Percentiles rank a stretch among this genome's conserved stretches.
These are phyloP conservation scores for Xiphophorus maculatus DNA, from an alignment of 2,113 vertebrate species.

Conservation along the genomic window DNA sequence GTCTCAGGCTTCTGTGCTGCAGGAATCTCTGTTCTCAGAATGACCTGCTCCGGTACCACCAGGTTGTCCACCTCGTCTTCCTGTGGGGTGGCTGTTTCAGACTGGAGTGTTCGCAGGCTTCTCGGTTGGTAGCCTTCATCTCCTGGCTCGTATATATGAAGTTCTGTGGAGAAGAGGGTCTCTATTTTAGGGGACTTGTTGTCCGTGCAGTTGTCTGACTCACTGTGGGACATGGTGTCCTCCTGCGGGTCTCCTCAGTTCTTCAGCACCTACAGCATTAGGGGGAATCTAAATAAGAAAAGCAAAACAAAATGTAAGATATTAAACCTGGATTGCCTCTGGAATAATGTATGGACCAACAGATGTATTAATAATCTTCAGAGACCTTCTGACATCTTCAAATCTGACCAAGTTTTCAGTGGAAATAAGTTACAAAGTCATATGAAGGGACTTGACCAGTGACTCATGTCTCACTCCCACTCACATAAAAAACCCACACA, in stretches of 20 bases:
- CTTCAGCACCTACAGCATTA: conserved; percentile 47
- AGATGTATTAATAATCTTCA: conserved; percentile 2
- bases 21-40: conserved; percentile 87
- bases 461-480: conserved; percentile 50
- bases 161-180: conserved; percentile 73
- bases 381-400: conserved; percentile 14
- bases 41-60: conserved; percentile 34
- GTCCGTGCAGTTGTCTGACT: conserved; percentile 64
- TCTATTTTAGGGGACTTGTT: conserved; percentile 76
- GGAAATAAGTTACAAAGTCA: conserved; percentile 11
- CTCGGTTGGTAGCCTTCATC: conserved; percentile 27
- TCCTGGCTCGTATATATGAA: conserved; percentile 63
- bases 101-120: not conserved
- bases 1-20: conserved; percentile 83
- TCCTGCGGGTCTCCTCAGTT: conserved; percentile 21
- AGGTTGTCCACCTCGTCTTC: not conserved
- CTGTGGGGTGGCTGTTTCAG: not conserved
- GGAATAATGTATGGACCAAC: not conserved
- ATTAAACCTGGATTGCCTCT: not conserved
- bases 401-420: conserved; percentile 4
- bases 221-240: conserved; percentile 77
- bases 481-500: not conserved
- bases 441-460: conserved; percentile 38
- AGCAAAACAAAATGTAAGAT: not conserved
- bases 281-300: conserved; percentile 11